phyloP scores from a whole-genome alignment of 2,888 invertebrate genomes.

The Leptinotarsa juncta region DNA sequence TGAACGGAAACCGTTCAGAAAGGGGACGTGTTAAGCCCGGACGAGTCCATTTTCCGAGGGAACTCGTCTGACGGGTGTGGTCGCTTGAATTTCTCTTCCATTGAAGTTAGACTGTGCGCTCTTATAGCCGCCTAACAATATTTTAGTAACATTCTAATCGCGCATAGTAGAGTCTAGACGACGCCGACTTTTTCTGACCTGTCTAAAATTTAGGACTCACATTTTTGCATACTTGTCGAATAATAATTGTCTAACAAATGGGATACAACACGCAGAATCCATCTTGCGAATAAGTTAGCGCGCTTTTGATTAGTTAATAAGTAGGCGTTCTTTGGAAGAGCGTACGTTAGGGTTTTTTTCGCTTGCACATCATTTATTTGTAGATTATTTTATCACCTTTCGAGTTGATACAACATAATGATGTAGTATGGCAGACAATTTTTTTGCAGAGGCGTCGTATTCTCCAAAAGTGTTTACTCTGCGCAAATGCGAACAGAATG shows the following conservation, averaged over 20 bases:
- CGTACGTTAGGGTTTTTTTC: slow-evolving; percentile 51
- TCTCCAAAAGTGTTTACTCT: slow-evolving; percentile 40
- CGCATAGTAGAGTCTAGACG: slow-evolving; percentile 48
- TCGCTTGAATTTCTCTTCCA: slow-evolving; percentile 48
- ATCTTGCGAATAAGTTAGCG: slow-evolving; percentile 57
- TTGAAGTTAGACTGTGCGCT: slow-evolving; percentile 47
- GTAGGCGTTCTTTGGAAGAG: slow-evolving; percentile 46
- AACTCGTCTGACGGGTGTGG: slow-evolving; percentile 59
- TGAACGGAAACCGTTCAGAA: slow-evolving; percentile 54
- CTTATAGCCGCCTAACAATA: not conserved
- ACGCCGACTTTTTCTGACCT: slow-evolving; percentile 50
- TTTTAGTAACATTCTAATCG: slow-evolving; percentile 46
- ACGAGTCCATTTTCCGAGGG: slow-evolving; percentile 57
- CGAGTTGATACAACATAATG: slow-evolving; percentile 41
- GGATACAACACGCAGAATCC: slow-evolving; percentile 54
- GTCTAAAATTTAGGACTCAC: slow-evolving; percentile 43
- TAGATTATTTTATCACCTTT: slow-evolving; percentile 50
- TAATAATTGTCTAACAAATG: slow-evolving; percentile 49
- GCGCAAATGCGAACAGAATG: slow-evolving; percentile 43
- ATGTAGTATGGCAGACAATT: slow-evolving; percentile 49
- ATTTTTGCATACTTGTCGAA: slow-evolving; percentile 50
- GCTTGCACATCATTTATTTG: slow-evolving; percentile 53
- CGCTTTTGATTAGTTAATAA: slow-evolving; percentile 57
- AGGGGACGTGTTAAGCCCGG: slow-evolving; percentile 56
- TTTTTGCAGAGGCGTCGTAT: slow-evolving; percentile 41